A percentile compares a stretch with the other conserved stretches of the same genome.
These are phyloP conservation scores for Actinia equina DNA, from an alignment of 64 coral and sea anemone species.

Conservation along the genomic window DNA sequence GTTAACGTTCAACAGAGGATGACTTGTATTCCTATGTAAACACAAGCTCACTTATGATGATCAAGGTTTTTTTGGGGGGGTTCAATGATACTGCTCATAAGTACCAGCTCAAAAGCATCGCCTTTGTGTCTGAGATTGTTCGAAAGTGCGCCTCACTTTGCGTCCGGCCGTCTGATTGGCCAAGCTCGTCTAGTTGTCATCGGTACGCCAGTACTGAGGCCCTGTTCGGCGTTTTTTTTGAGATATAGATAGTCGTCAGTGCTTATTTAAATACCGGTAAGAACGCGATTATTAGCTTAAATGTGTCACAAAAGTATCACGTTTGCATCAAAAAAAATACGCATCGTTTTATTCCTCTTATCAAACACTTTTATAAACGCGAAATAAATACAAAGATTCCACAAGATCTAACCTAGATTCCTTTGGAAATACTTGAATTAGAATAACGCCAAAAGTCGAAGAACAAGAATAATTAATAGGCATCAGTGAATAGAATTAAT, in stretches of 20 bases:
- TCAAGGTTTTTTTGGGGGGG: background rate
- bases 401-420: background rate
- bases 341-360: background rate
- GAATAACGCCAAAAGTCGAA: background rate
- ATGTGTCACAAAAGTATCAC: constrained; percentile 6
- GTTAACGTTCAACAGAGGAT: background rate
- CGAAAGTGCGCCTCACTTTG: background rate
- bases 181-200: background rate
- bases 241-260: constrained; percentile 17
- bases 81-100: constrained; percentile 13
- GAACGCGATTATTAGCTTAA: constrained; percentile 6
- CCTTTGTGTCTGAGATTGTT: constrained; percentile 7
- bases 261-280: constrained; percentile 17
- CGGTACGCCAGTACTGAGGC: background rate
- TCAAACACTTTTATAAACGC: background rate
- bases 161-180: background rate
- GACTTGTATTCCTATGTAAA: constrained; percentile 12
- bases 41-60: background rate
- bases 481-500: background rate
- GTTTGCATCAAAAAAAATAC: background rate
- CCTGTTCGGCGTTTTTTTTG: constrained; percentile 1
- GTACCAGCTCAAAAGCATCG: background rate
- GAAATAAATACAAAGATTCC: background rate
- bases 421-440: background rate
- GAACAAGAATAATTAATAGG: background rate